Evolutionary conservation across 1,140 invertebrate species (phyloP).

Genomic region (Antheraea pernyi): DNA sequence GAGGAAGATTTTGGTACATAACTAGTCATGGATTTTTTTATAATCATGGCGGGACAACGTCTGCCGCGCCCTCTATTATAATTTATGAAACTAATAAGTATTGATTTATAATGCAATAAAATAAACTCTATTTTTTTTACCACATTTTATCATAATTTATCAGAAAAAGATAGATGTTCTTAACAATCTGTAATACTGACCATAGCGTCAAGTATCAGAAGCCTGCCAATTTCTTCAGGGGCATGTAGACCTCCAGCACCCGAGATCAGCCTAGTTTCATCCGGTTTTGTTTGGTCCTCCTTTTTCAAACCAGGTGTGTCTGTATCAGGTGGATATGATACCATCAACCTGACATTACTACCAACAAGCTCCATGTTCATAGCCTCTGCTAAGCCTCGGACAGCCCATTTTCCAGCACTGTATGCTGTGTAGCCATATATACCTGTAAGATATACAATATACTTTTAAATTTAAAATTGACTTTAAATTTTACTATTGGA

Average conservation of each 20-base stretch:
- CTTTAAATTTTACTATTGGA: too few relatives aligned
- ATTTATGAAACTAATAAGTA: too few relatives aligned
- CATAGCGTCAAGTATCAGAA: constrained; percentile 90
- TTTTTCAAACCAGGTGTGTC: constrained; percentile 96
- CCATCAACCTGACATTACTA: constrained; percentile 91
- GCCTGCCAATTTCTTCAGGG: constrained; percentile 89
- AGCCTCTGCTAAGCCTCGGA: constrained; percentile 96
- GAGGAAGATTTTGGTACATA: too few relatives aligned
- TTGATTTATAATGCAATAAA: too few relatives aligned
- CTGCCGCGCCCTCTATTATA: too few relatives aligned
- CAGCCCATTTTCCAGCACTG: constrained; percentile 95
- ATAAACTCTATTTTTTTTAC: too few relatives aligned
- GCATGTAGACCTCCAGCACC: constrained; percentile 87
- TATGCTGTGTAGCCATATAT: constrained; percentile 96
- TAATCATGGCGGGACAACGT: too few relatives aligned
- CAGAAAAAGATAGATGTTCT: too few relatives aligned
- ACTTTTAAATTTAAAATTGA: too few relatives aligned
- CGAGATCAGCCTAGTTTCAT: constrained; percentile 94
- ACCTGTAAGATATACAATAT: constrained; percentile 55
- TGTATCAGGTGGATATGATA: constrained; percentile 96
- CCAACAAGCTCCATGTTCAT: constrained; percentile 94
- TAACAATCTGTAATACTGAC: constrained; percentile 69
- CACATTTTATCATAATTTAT: too few relatives aligned
- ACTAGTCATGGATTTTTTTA: too few relatives aligned
- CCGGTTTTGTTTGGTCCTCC: constrained; percentile 92